Base-by-base conservation (phyloP, 2,888 invertebrate species). In the Diplolepis rosae region DNA sequence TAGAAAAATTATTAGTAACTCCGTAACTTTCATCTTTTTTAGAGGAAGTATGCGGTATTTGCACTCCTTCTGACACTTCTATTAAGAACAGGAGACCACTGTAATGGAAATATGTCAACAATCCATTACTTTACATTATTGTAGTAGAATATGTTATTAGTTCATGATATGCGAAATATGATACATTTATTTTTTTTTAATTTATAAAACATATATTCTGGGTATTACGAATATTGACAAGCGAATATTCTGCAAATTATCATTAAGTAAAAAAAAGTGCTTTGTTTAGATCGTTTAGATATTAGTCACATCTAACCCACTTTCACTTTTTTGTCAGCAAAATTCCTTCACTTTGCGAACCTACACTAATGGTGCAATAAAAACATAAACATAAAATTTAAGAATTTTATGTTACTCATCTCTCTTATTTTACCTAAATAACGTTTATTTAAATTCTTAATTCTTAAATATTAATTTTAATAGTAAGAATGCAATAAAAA, bases 31-130 rank as follows among this genome's bases (percentile, higher is more conserved):
- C 77, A 71, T 80, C 81, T 30, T 72, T 81, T 22, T 77, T 78
- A 4, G 70, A 3, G 24, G 68, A 52, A 48, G 65, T 35, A 22
- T 50, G 51, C 27, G 69, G 30, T 15, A 71, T 87, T 78, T 90
- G 89, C 79, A 79, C 80, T 61, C 89, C 90, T 85, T 92, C 92
- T 42, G 92, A 91, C 70, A 92, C 91, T 82, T 92, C 92, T 83
- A 92, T 89, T 77, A 92, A 87, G 87, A 92, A 91, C 77, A 92
- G 88, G 77, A 91, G 90, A 85, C 91, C 91, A 88, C 92, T 92
- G 89, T 65, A 88, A 89, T 39, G 75, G 65, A 80, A 87, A 82
- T 84, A 79, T 22, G 6, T 48, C 18, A 1, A 15, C 15, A 7
- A 7, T 2, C 48, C 35, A 65, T 27, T 45, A 32, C n/a, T 42